Percentiles rank a stretch among this genome's conserved stretches.
Conservation (phyloP, 2,888 invertebrate species). For the Pollenia labialis region DNA sequence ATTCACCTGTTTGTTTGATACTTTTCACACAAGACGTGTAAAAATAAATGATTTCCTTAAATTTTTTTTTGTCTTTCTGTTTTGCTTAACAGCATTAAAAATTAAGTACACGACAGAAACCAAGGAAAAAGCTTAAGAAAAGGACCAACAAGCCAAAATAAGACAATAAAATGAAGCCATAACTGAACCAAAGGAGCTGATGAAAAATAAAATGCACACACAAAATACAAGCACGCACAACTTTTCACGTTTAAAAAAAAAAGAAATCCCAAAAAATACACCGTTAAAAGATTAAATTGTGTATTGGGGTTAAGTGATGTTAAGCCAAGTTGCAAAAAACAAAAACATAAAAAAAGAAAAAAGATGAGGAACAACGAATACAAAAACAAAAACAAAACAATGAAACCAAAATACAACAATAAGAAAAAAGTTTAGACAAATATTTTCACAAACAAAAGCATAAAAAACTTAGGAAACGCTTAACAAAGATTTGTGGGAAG, state of each 20-base stretch:
- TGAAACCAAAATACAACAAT: conserved; percentile 31
- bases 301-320: conserved; percentile 76
- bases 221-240: neutral
- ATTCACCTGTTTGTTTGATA: conserved; percentile 1
- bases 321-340: conserved; percentile 65
- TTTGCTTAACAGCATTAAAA: conserved; percentile 48
- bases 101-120: conserved; percentile 50
- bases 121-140: conserved; percentile 3
- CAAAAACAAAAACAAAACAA: conserved; percentile 62
- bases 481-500: conserved; percentile 55
- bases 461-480: conserved; percentile 51
- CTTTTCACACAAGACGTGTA: conserved; percentile 46
- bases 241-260: neutral
- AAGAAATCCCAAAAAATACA: conserved; percentile 39
- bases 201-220: neutral
- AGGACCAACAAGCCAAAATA: conserved; percentile 36
- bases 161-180: conserved; percentile 53
- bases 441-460: conserved; percentile 60
- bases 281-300: conserved; percentile 76
- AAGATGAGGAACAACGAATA: conserved; percentile 4
- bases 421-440: conserved; percentile 68
- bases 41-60: conserved; percentile 39
- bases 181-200: conserved; percentile 30
- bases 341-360: conserved; percentile 52
- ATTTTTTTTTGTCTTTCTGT: neutral